These are phyloP conservation scores for Silvanus unidentatus DNA, from an alignment of 2,888 invertebrate species.

Conservation along the genomic window DNA sequence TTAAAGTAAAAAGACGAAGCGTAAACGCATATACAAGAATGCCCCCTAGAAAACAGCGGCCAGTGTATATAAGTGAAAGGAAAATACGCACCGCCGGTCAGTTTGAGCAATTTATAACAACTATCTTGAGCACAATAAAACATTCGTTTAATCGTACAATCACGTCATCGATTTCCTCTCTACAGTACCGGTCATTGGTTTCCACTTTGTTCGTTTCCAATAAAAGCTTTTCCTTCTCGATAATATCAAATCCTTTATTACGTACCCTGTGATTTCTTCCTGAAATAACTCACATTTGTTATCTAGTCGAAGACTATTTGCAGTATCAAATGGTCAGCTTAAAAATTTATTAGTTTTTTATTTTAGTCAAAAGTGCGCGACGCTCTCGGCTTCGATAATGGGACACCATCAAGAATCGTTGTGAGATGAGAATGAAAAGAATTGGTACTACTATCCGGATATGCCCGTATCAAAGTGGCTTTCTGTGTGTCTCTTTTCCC, in stretches of 20 bases:
- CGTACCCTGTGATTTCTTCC: conserved; percentile 25
- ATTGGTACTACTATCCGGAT: too few species aligned
- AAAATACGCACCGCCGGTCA: conserved; percentile 14
- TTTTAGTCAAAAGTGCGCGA: too few species aligned
- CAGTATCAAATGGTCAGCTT: conserved; percentile 21
- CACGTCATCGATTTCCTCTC: conserved; percentile 29
- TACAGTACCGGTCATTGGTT: conserved; percentile 29
- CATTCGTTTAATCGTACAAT: conserved; percentile 29
- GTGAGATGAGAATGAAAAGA: too few species aligned
- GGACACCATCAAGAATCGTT: too few species aligned
- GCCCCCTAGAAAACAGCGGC: too few species aligned
- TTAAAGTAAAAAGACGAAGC: too few species aligned
- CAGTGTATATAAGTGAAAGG: not conserved
- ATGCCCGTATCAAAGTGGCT: too few species aligned
- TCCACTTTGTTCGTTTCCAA: conserved; percentile 31
- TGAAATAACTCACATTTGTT: conserved; percentile 30
- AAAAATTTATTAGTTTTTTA: conserved; percentile 21
- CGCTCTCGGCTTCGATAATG: too few species aligned
- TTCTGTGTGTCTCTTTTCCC: too few species aligned
- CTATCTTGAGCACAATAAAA: conserved; percentile 28
- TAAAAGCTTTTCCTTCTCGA: conserved; percentile 27
- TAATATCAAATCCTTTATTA: conserved; percentile 32
- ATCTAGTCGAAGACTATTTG: conserved; percentile 25
- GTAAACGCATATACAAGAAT: too few species aligned
- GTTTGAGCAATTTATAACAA: conserved; percentile 26